Percentiles rank a stretch among this genome's conserved stretches.
phyloP scores from a whole-genome alignment of 2,797 vertebrate species.

The Cichlasoma orientale region DNA sequence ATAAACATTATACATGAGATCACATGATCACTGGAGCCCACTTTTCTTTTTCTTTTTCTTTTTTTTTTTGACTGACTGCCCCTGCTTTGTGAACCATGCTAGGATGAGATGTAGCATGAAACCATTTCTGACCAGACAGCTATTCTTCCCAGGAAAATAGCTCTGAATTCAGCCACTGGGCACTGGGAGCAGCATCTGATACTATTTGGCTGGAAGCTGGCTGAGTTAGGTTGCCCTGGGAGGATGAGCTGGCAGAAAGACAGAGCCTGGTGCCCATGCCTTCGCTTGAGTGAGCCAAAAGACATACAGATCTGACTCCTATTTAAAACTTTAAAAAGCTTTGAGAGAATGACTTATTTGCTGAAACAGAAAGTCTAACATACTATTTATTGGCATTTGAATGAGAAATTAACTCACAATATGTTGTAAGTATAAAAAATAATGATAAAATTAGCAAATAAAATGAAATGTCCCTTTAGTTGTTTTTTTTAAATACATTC shows the following conservation, averaged over 20 bases:
- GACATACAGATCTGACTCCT: conserved; percentile 22
- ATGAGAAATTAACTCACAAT: not conserved
- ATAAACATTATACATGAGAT: not conserved
- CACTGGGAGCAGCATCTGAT: conserved; percentile 58
- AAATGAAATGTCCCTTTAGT: not conserved
- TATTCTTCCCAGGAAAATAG: conserved; percentile 17
- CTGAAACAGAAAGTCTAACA: not conserved
- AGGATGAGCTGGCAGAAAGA: conserved; percentile 56
- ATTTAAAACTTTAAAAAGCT: not conserved
- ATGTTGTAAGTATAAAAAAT: not conserved
- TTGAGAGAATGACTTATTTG: not conserved
- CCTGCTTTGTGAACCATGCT: conserved; percentile 31
- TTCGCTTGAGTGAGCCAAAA: conserved; percentile 28
- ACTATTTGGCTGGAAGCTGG: conserved; percentile 41
- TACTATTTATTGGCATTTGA: not conserved
- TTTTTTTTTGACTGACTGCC: not conserved
- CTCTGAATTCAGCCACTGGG: conserved; percentile 26
- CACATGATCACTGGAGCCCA: not conserved
- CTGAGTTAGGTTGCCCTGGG: conserved; percentile 42
- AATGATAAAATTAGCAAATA: not conserved
- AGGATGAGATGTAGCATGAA: conserved; percentile 30
- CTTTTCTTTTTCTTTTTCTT: not conserved
- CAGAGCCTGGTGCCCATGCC: conserved; percentile 53
- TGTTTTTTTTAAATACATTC: not conserved
- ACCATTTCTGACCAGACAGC: conserved; percentile 16